Evolutionary conservation across 1,140 invertebrate species (phyloP), one percentile per base, ranked within the genome.

Genomic region (Listronotus bonariensis): DNA sequence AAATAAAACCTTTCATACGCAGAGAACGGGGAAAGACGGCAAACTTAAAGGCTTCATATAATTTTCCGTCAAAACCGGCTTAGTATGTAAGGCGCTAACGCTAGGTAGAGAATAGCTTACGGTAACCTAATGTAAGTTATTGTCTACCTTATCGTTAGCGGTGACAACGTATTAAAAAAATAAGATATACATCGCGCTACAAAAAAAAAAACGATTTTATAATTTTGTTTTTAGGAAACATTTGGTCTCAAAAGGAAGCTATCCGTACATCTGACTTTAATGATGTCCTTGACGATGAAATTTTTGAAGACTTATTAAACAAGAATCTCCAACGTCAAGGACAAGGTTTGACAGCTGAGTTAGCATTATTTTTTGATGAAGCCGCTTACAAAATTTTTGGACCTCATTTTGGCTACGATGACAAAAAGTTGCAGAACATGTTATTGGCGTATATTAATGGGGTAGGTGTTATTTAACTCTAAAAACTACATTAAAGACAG

Each of bases 331-430:
- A 56, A 9, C 77, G 9, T 64, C 75, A 38, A 61, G 5, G 57
- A 57, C 3, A 65, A 65, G 18, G 65, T 62, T 46, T 40, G 75
- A 81, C 10, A 69, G 78, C 89, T 26, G 88, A 91, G 73, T 70
- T 89, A 18, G 88, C 87, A 0, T 72, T 91, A n/a, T 91, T 91
- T 75, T 84, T 91, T 56, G 90, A 91, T 68, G 85, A 88, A 72
- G 82, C 87, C 4, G 89, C 82, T 0, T 90, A 90, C 68, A 85
- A 84, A 71, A 81, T 86, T 1, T 90, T 91, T 72, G 77, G 85
- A n/a, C 87, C 88, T 1, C 87, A 84, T 70, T 83, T 90, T 31
- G 81, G 85, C 48, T 81, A 84, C 55, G 82, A 88, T 71, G 87
- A 89, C 40, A 77, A 77, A 17, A 84, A 87, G 68, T 75, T 91